phyloP scores from a whole-genome alignment of 2,113 vertebrate species.

The Boleophthalmus pectinirostris region DNA sequence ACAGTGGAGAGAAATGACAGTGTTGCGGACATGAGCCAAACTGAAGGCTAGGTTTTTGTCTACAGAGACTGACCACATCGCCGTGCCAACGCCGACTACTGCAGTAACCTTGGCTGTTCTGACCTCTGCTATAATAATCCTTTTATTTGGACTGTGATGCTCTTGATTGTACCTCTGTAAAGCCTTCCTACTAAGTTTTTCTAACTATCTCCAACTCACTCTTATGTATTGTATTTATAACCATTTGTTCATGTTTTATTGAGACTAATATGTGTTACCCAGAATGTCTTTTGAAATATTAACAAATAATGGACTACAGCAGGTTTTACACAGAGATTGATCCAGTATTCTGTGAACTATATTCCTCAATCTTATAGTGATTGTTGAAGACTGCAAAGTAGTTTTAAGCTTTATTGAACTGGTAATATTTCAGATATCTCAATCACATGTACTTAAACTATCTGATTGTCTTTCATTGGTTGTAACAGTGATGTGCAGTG shows the following conservation, averaged over 20 bases:
- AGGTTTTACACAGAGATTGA: too few relatives aligned
- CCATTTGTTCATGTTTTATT: not conserved
- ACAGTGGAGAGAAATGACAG: conserved; percentile 50
- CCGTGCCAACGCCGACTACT: conserved; percentile 53
- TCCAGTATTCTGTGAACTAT: too few relatives aligned
- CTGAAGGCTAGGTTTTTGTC: conserved; percentile 55
- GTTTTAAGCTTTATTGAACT: too few relatives aligned
- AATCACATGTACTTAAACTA: too few relatives aligned
- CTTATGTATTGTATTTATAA: not conserved
- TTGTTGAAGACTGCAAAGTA: too few relatives aligned
- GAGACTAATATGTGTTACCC: too few relatives aligned
- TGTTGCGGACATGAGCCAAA: conserved; percentile 67
- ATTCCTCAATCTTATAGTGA: too few relatives aligned
- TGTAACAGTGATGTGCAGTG: too few relatives aligned
- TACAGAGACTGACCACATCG: conserved; percentile 57
- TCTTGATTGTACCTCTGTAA: not conserved
- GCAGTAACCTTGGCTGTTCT: conserved; percentile 69
- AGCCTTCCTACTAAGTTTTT: not conserved
- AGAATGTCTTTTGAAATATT: too few relatives aligned
- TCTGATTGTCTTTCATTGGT: too few relatives aligned
- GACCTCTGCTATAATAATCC: conserved; percentile 56
- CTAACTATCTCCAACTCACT: not conserved
- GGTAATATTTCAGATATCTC: too few relatives aligned
- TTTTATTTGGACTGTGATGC: conserved; percentile 32
- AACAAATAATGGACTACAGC: too few relatives aligned